Evolutionary conservation across 2,888 invertebrate genomes (phyloP), one percentile per base, ranked within the genome.

Genomic region (Allophyes oxyacanthae): DNA sequence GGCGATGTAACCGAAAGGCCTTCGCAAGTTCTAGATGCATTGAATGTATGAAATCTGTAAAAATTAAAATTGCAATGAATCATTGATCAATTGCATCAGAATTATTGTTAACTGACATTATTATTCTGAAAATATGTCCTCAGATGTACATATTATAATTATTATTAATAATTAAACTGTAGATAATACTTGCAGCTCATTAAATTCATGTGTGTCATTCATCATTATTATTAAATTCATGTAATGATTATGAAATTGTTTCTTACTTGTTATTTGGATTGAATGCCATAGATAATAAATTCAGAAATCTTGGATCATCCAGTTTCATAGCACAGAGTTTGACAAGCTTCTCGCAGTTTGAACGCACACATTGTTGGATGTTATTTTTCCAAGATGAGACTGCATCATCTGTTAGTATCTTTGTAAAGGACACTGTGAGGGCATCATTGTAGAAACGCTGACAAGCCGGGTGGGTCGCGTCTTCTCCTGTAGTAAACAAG

Each of bases 301-400:
- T 98, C 79, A 99, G 94, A 77, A 99, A 95, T 81, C 98, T 97
- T 81, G 98, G 97, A 96, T 98, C 98, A 91, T 99, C 98, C 87
- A 99, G 95, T 92, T 99, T 99, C 79, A 98, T 95, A 72, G 98
- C 98, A 94, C 98, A 98, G 76, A 99, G 94, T 93, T 98, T 98
- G 69, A 99, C 96, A 78, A 99, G 95, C 87, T 98, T 97, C 86
- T 98, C 97, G 85, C 99, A 98, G 86, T 99, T 99, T 81, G 97
- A 97, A 83, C 98, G 96, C 78, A 99, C 99, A 94, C 98, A 99
- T 87, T 97, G 97, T 89, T 99, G 99, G 85, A 99, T 99, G 90
- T 99, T 99, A 82, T 96, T 96, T 92, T 99, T 99, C 99, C 99
- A 99, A 82, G 98, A 98, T 83, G 98, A 98, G 48, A 99, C 99